Evolutionary conservation across 2,888 invertebrate species (phyloP).

Genomic region (Brachyopa scutellaris): DNA sequence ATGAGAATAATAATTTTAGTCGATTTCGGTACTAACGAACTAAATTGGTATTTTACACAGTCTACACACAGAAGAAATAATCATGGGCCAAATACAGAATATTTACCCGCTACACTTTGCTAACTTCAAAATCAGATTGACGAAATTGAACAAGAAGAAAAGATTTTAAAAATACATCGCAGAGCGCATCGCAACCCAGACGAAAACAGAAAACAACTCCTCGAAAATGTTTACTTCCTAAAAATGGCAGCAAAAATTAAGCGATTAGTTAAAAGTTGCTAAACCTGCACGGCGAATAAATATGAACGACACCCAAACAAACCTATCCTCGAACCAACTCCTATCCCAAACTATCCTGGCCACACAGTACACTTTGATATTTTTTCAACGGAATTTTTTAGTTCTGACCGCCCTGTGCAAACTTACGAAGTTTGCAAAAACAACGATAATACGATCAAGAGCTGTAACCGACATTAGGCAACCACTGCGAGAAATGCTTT

Average conservation of each 20-base stretch:
- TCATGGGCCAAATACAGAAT: conserved; percentile 41
- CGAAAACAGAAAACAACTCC: conserved; percentile 23
- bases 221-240: conserved; percentile 42
- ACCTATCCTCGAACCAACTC: conserved; percentile 16
- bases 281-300: conserved; percentile 25
- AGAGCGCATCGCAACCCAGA: conserved; percentile 37
- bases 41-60: no score
- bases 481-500: conserved; percentile 56
- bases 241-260: conserved; percentile 48
- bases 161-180: conserved; percentile 25
- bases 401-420: conserved; percentile 15
- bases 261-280: conserved; percentile 35
- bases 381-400: conserved; percentile 19
- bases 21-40: no score
- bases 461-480: neutral
- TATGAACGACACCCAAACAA: conserved; percentile 28
- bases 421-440: conserved; percentile 28
- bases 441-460: conserved; percentile 15
- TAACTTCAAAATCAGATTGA: conserved; percentile 22
- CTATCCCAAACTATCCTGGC: conserved; percentile 11
- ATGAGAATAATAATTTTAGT: no score
- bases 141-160: conserved; percentile 29
- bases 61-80: conserved; percentile 31
- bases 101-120: conserved; percentile 27
- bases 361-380: conserved; percentile 12